These are phyloP conservation scores for Pseudopodoces humilis DNA, from an alignment of 2,113 vertebrate genomes.

Conservation along the genomic window DNA sequence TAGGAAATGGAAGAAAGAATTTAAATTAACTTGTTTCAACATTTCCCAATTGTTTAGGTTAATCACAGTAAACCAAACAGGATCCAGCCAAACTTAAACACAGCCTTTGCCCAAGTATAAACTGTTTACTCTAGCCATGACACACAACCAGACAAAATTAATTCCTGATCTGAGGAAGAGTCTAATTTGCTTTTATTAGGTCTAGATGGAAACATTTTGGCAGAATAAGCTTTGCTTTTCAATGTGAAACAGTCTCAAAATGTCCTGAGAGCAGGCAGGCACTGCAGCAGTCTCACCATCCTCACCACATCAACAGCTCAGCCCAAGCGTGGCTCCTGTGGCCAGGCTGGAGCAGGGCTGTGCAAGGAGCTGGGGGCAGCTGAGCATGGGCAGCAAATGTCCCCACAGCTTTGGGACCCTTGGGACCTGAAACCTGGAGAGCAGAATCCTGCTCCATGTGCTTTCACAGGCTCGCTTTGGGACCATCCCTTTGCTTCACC, in stretches of 20 bases:
- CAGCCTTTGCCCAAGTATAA: conserved; percentile 38
- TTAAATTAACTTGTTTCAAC: conserved; percentile 52
- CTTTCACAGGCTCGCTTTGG: accelerated
- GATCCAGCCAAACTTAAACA: conserved; percentile 49
- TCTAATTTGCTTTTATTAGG: conserved; percentile 32
- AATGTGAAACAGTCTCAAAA: background rate
- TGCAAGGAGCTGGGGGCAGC: accelerated
- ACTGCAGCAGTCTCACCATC: background rate
- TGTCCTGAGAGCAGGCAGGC: accelerated
- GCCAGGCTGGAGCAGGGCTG: background rate
- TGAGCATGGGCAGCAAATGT: accelerated
- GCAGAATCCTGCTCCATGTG: accelerated
- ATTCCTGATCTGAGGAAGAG: conserved; percentile 18
- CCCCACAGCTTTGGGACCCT: background rate
- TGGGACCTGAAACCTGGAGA: background rate
- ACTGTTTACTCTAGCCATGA: conserved; percentile 47
- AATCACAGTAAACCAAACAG: conserved; percentile 59
- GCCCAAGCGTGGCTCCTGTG: background rate
- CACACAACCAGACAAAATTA: conserved; percentile 46
- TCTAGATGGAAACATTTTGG: background rate
- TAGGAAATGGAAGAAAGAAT: conserved; percentile 41
- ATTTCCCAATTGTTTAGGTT: conserved; percentile 58
- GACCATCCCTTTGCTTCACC: accelerated
- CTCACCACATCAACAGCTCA: background rate
- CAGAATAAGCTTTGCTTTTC: background rate